A percentile compares a stretch with the other conserved stretches of the same genome.
phyloP scores from a whole-genome alignment of 2,797 vertebrate species.

The Protosalanx chinensis region DNA sequence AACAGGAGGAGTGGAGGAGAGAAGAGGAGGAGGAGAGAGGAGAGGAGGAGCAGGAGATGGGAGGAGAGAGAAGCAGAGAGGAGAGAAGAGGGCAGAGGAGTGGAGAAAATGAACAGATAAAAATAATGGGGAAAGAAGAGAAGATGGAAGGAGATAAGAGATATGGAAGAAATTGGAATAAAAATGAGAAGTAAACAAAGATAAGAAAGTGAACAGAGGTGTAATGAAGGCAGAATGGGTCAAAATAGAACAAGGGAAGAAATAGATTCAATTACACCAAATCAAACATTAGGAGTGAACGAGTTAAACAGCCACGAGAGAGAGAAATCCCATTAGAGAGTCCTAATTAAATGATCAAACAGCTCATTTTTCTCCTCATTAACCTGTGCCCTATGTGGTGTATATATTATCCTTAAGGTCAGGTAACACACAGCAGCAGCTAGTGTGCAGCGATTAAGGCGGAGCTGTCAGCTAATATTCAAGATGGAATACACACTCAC shows the following conservation, averaged over 20 bases:
- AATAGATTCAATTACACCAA: too few relatives aligned
- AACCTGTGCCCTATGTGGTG: not conserved
- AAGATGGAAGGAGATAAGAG: not conserved
- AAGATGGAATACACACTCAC: too few relatives aligned
- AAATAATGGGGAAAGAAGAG: not conserved
- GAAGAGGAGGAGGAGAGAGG: not conserved
- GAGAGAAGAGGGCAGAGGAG: not conserved
- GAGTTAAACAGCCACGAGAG: too few relatives aligned
- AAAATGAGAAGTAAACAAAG: not conserved
- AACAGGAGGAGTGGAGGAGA: constrained; percentile 4
- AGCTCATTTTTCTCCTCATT: not conserved
- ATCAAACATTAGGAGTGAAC: too few relatives aligned
- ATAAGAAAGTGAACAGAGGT: not conserved
- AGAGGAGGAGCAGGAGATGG: not conserved
- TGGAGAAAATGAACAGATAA: not conserved
- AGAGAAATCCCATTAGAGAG: constrained; percentile 5
- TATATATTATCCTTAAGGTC: not conserved
- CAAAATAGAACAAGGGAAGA: too few relatives aligned
- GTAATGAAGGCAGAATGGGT: not conserved
- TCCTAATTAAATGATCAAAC: constrained; percentile 29
- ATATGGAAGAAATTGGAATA: not conserved
- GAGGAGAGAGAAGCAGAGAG: not conserved
- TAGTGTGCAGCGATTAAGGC: not conserved
- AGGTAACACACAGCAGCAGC: not conserved
- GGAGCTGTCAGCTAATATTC: too few relatives aligned